phyloP scores from a whole-genome alignment of 2,888 invertebrate genomes.

The Geophilus truncorum region DNA sequence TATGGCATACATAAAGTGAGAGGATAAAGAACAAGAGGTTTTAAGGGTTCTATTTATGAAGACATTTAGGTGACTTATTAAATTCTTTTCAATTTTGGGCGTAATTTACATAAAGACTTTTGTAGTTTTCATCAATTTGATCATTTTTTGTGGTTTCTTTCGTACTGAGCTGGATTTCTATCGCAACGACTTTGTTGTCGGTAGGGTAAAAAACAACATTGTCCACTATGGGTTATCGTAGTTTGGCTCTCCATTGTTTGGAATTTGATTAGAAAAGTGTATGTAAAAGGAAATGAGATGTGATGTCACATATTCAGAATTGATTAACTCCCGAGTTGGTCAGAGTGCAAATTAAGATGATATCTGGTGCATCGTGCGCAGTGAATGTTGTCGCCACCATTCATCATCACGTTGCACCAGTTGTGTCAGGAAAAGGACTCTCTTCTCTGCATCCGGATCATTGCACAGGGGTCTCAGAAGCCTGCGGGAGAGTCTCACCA shows the following conservation, averaged over 20 bases:
- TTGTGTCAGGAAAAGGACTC: conserved; percentile 19
- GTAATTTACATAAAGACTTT: too few relatives aligned
- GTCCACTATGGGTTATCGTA: background rate
- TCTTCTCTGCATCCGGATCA: conserved; percentile 12
- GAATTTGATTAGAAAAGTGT: background rate
- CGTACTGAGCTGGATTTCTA: too few relatives aligned
- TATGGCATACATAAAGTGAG: background rate
- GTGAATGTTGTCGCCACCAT: conserved; percentile 24
- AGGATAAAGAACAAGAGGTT: background rate
- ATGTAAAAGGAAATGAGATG: background rate
- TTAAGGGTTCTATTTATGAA: background rate
- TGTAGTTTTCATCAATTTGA: too few relatives aligned
- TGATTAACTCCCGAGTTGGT: background rate
- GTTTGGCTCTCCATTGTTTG: background rate
- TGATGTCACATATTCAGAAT: conserved; percentile 3
- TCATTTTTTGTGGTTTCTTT: too few relatives aligned
- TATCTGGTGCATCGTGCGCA: background rate
- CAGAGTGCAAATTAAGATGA: conserved; percentile 10
- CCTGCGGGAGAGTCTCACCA: background rate
- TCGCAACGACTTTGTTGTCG: too few relatives aligned
- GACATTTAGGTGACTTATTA: background rate
- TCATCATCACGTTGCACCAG: conserved; percentile 19
- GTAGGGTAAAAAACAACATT: too few relatives aligned
- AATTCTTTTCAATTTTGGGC: background rate
- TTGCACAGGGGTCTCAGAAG: background rate